Evolutionary conservation across 1,140 invertebrate species (phyloP).

Genomic region (Drosophila murphyi): DNA sequence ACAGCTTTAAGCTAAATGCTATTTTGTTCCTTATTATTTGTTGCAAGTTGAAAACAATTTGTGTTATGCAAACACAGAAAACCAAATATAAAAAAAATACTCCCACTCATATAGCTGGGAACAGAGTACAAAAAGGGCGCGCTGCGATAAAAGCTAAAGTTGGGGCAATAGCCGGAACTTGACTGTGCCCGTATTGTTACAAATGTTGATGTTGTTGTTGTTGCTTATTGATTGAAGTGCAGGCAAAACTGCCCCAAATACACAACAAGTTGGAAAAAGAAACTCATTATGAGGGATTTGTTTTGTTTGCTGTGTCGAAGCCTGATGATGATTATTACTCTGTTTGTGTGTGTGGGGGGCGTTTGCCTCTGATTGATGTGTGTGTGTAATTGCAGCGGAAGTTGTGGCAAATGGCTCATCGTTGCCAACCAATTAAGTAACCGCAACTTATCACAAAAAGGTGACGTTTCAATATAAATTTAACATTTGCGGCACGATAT

Average conservation of each 20-base stretch:
- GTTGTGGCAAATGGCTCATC: conserved; percentile 40
- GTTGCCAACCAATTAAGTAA: conserved; percentile 70
- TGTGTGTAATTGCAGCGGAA: conserved; percentile 63
- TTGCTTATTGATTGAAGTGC: conserved; percentile 78
- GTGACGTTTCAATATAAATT: conserved; percentile 14
- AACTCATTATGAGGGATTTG: conserved; percentile 51
- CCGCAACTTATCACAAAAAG: conserved; percentile 39
- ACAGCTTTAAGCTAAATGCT: not conserved
- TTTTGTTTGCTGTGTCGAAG: conserved; percentile 58
- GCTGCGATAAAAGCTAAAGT: conserved; percentile 34
- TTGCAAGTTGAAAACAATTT: too few species aligned
- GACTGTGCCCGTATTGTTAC: conserved; percentile 50
- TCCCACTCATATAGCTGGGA: not conserved
- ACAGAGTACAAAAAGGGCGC: conserved; percentile 31
- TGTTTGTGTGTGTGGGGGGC: conserved; percentile 13
- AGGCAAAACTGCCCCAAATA: conserved; percentile 72
- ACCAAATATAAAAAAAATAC: not conserved
- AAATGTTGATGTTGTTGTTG: conserved; percentile 41
- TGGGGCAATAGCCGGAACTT: conserved; percentile 62
- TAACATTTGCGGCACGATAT: conserved; percentile 3
- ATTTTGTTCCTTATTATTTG: too few species aligned
- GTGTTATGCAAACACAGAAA: not conserved
- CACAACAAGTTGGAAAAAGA: conserved; percentile 64
- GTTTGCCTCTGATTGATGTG: conserved; percentile 36
- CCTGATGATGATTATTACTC: conserved; percentile 32